Conservation (phyloP, 2,113 vertebrate species). For the Odocoileus virginianus region DNA sequence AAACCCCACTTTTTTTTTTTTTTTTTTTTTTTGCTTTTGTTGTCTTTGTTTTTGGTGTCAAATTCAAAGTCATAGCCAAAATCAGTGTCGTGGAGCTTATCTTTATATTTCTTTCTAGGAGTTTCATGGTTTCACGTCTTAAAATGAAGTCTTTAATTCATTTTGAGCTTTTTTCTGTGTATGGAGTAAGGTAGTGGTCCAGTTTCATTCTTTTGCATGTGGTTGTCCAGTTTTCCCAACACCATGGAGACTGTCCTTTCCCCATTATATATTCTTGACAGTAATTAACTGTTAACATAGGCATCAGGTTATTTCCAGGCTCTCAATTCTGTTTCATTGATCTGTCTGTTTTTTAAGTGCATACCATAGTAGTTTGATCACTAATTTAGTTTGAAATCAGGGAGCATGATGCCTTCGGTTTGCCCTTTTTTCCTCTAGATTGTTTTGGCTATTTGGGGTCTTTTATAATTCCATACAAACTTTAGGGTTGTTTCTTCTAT, state of each 20-base stretch:
- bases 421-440: background rate
- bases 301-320: background rate
- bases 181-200: background rate
- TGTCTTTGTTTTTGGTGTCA: background rate
- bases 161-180: background rate
- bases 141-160: background rate
- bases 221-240: background rate
- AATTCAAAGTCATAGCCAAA: background rate
- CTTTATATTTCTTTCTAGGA: background rate
- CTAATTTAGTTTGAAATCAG: background rate
- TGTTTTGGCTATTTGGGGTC: background rate
- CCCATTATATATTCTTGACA: background rate
- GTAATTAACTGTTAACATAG: background rate
- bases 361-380: background rate
- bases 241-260: background rate
- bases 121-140: background rate
- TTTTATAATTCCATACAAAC: background rate
- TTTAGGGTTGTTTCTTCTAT: background rate
- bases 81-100: background rate
- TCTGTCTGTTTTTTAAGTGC: background rate
- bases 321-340: background rate
- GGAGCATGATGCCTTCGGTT: background rate
- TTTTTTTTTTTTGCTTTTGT: background rate
- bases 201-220: background rate
- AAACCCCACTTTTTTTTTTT: background rate